Percentiles rank a stretch among this genome's conserved stretches.
phyloP scores from a whole-genome alignment of 2,797 vertebrate species.

The Pterois miles region DNA sequence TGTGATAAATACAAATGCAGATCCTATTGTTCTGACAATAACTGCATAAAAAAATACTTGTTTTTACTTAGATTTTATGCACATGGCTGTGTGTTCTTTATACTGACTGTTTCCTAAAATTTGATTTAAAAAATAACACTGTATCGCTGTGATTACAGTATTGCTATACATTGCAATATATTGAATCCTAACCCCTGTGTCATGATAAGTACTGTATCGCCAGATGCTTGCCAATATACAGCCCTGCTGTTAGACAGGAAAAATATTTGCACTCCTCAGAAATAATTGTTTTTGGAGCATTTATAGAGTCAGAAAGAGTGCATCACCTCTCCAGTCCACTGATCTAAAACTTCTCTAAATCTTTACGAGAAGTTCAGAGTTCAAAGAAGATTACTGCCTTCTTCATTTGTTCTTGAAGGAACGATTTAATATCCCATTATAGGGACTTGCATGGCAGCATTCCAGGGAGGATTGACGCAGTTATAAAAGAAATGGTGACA shows the following conservation, averaged over 20 bases:
- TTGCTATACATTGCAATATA: too few species aligned
- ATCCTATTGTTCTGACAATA: accelerated
- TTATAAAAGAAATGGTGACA: background rate
- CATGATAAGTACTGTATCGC: too few species aligned
- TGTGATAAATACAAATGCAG: too few species aligned
- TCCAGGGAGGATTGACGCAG: background rate
- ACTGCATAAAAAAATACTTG: too few species aligned
- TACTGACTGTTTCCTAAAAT: too few species aligned
- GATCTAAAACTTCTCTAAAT: constrained; percentile 7
- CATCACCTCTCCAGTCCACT: background rate
- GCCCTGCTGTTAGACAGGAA: background rate
- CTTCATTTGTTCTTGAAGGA: background rate
- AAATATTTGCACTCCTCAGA: background rate
- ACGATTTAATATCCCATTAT: constrained; percentile 17
- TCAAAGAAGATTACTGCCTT: background rate
- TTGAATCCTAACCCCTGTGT: accelerated
- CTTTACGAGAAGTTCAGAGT: background rate
- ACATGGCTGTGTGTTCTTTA: too few species aligned
- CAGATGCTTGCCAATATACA: too few species aligned
- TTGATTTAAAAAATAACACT: too few species aligned
- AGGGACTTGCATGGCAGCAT: background rate
- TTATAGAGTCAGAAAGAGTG: background rate
- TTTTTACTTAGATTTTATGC: too few species aligned
- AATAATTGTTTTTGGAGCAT: background rate
- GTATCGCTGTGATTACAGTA: too few species aligned